A percentile compares a stretch with the other conserved stretches of the same genome.
Evolutionary conservation across 2,888 invertebrate species (phyloP).

Genomic region (Drosophila rellima): DNA sequence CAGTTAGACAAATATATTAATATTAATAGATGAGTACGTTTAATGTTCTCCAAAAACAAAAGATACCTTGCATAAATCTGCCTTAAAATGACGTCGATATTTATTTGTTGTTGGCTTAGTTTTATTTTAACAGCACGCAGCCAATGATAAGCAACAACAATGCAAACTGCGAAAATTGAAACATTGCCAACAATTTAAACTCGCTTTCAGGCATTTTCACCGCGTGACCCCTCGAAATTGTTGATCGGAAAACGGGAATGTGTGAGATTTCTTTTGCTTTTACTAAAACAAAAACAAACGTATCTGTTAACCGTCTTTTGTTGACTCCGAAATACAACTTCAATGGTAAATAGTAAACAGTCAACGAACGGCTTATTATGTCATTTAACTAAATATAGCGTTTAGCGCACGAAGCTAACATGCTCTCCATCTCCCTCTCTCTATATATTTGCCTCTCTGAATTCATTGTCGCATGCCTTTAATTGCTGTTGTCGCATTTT

Average conservation of each 20-base stretch:
- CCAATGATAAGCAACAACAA: conserved; percentile 31
- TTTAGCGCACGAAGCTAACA: conserved; percentile 47
- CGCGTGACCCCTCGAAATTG: conserved; percentile 69
- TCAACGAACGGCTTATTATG: conserved; percentile 68
- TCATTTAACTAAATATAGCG: conserved; percentile 76
- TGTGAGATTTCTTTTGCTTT: neutral
- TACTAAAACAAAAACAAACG: neutral
- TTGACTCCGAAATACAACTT: conserved; percentile 49
- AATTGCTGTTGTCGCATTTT: conserved; percentile 34
- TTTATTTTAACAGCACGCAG: conserved; percentile 47
- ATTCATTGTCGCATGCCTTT: conserved; percentile 22
- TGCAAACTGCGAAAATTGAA: conserved; percentile 47
- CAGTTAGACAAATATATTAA: conserved; percentile 10
- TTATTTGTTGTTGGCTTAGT: conserved; percentile 44
- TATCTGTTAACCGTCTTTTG: conserved; percentile 29
- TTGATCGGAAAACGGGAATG: conserved; percentile 1
- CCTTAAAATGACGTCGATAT: conserved; percentile 65
- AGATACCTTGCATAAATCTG: conserved; percentile 53
- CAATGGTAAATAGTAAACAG: conserved; percentile 32
- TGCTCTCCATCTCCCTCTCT: conserved; percentile 27
- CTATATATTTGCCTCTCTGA: conserved; percentile 8
- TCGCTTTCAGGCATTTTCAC: conserved; percentile 58
- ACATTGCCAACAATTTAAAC: conserved; percentile 52
- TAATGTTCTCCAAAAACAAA: conserved; percentile 45
- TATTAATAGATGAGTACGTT: conserved; percentile 37